Evolutionary conservation across 2,113 vertebrate genomes (phyloP).

Genomic region (Mustela lutreola): DNA sequence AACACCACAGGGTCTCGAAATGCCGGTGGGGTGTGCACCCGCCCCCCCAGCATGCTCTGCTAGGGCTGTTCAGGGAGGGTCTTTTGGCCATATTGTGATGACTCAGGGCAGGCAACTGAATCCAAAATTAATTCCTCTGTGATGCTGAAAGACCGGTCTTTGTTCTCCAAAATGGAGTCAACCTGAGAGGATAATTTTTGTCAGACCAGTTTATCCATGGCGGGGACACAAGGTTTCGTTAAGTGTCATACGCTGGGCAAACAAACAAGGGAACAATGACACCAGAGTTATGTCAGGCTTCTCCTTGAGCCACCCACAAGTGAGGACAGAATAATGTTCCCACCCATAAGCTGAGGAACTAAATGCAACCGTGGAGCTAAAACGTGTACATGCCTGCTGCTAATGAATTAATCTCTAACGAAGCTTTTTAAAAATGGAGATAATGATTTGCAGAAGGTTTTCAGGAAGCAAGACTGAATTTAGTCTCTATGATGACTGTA

Average conservation of each 20-base stretch:
- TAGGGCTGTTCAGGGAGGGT: not conserved
- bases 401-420: not conserved
- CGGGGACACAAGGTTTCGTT: not conserved
- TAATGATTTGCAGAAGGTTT: not conserved
- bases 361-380: not conserved
- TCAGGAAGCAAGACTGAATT: not conserved
- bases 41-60: too few relatives aligned
- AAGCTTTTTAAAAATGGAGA: not conserved
- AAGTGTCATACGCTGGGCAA: not conserved
- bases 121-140: not conserved
- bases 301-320: not conserved
- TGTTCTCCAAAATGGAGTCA: not conserved
- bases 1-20: not conserved
- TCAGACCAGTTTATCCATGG: not conserved
- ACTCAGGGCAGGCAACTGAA: accelerated
- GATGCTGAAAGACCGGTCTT: not conserved
- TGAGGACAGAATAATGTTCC: not conserved
- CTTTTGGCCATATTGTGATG: not conserved
- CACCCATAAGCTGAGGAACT: constrained; percentile 22
- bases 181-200: not conserved
- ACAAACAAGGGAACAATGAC: constrained; percentile 64
- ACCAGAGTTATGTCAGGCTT: constrained; percentile 11
- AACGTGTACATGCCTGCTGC: not conserved
- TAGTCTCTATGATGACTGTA: not conserved
- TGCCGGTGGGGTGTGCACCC: too few relatives aligned